Evolutionary conservation across 2,113 vertebrate genomes (phyloP), one percentile per base, ranked within the genome.

Genomic region (Gallinago jamesoni): DNA sequence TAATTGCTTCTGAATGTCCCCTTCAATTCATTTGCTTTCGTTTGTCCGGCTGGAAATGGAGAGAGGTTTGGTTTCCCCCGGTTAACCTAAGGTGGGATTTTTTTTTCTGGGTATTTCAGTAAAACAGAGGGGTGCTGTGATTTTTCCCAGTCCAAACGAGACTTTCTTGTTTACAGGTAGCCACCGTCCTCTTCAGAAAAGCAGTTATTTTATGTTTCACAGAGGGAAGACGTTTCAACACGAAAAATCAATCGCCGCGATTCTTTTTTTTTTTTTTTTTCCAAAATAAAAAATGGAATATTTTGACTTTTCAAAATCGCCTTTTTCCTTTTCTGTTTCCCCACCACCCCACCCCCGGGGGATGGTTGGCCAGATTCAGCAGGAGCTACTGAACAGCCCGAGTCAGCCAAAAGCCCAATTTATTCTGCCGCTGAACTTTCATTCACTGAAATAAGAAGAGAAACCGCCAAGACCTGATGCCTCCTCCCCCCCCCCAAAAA

Each of bases 291-390:
- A 87, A 83, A 83, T 20, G 4, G 80, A 93, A 50, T 94, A 73
- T 77, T 96, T 83, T 85, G 28, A 66, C 50, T 95, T 96, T 86
- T 85, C 53, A 91, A 68, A 87, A 84, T 73, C 37, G 69, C 19
- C 7, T 77, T 81, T 90, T 90, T 85, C 19, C 30, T 81, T 94
- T 94, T 60, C 35, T 78, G 4, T 76, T 93, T 73, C 28, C 35
- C 35, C 35, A 37, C 35, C 35, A 12, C 39, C 39, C 39, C 12
- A 10, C 39, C 39, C 39, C 39, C 12, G 8, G 43, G 24, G 33
- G 39, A 64, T 60, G 77, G 89, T 56, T 56, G 60, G 43, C 69
- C 66, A 57, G 87, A 95, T 80, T 73, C 70, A 69, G 48, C 77
- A 85, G 62, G 41, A 90, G 31, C 77, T 69, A 73, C 45, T 25